A percentile compares a stretch with the other conserved stretches of the same genome.
phyloP scores from a whole-genome alignment of 2,797 vertebrate genomes.

The Tadarida brasiliensis region DNA sequence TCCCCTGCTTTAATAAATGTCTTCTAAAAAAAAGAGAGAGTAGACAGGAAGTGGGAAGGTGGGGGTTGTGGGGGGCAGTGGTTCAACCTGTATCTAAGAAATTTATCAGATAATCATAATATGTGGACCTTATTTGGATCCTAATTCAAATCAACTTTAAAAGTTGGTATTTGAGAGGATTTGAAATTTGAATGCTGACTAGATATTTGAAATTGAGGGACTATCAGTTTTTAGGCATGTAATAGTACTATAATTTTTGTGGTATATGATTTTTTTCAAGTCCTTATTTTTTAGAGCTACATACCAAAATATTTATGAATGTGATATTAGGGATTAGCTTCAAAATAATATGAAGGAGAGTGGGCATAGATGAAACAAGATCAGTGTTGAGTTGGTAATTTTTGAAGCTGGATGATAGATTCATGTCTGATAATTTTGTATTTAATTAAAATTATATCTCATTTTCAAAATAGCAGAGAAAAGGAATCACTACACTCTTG shows the following conservation, averaged over 20 bases:
- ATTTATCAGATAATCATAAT: not conserved
- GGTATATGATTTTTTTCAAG: not conserved
- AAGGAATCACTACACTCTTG: not conserved
- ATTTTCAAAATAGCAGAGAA: not conserved
- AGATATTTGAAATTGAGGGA: slow-evolving; percentile 13
- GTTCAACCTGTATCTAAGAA: not conserved
- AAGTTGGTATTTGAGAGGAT: slow-evolving; percentile 35
- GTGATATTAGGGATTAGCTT: not conserved
- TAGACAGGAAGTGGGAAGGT: no score
- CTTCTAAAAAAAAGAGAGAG: no score
- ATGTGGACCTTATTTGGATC: not conserved
- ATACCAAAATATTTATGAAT: not conserved
- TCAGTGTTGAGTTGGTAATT: not conserved
- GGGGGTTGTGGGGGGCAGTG: not conserved
- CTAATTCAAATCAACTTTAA: not conserved
- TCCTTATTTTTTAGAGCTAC: slow-evolving; percentile 1
- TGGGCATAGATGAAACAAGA: not conserved
- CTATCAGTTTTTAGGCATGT: not conserved
- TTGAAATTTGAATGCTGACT: slow-evolving; percentile 15
- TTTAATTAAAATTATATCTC: slow-evolving; percentile 7
- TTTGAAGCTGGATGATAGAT: not conserved
- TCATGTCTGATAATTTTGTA: not conserved
- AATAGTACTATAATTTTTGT: not conserved
- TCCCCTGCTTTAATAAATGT: no score
- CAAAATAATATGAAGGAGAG: not conserved